A percentile compares a stretch with the other conserved stretches of the same genome.
These are phyloP conservation scores for Ophion slaviceki DNA, from an alignment of 2,888 invertebrate genomes.

Conservation along the genomic window DNA sequence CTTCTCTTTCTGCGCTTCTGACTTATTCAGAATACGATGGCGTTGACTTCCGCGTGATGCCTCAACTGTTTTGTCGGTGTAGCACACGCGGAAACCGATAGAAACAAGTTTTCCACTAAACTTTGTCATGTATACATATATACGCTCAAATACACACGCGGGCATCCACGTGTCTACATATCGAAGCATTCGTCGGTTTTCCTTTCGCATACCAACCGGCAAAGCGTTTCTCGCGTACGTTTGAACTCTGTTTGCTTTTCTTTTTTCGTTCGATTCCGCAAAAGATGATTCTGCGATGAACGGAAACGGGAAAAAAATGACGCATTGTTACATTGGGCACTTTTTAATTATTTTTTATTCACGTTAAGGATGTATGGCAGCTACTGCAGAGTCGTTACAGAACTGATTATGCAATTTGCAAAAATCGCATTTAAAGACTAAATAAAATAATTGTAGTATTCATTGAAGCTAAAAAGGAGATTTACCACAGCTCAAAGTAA, in stretches of 20 bases:
- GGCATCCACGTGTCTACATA: neutral
- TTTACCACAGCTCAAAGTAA: too few species aligned
- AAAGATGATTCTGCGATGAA: neutral
- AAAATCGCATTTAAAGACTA: too few species aligned
- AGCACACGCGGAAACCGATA: slow-evolving; percentile 63
- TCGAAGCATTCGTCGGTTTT: slow-evolving; percentile 32
- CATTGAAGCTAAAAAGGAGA: too few species aligned
- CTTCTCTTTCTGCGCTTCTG: slow-evolving; percentile 44
- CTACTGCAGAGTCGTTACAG: too few species aligned
- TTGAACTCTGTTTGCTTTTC: neutral
- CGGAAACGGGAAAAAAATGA: neutral
- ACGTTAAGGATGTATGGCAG: too few species aligned
- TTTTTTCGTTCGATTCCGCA: neutral
- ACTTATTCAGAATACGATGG: slow-evolving; percentile 68
- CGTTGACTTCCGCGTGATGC: slow-evolving; percentile 55
- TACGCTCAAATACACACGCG: neutral
- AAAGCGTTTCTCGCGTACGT: neutral
- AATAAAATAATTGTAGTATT: too few species aligned
- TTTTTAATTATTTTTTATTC: too few species aligned
- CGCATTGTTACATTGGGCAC: neutral
- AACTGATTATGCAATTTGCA: too few species aligned
- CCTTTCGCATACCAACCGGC: neutral
- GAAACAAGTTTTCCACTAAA: slow-evolving; percentile 68
- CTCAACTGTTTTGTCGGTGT: slow-evolving; percentile 27
- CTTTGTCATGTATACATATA: slow-evolving; percentile 18